Base-by-base conservation (phyloP, 2,797 vertebrate genomes). In the Bradypodion pumilum region DNA sequence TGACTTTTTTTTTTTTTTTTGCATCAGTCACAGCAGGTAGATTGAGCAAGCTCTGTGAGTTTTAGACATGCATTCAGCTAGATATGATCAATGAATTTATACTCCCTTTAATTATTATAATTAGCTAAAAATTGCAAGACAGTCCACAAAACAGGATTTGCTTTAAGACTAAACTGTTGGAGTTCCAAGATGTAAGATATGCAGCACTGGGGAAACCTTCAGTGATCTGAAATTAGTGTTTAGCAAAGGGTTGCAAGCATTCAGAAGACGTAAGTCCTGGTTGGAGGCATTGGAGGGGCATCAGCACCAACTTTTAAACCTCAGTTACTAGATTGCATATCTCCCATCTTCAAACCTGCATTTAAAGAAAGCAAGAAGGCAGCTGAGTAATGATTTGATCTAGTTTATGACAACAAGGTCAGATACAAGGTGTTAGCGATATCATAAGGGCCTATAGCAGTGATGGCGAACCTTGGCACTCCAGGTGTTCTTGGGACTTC, bases 41-140 rank as follows among this genome's bases (percentile, higher is more conserved):
- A 97, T 96, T 96, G 96, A 98, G 97, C 97, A 98, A 98, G 97
- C 97, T 96, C 97, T 96, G 95, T 96, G 96, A 97, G 83, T 93
- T 94, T 96, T 95, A 96, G 96, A 98, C 98, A 99, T 98, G 97
- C 98, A 98, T 97, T 98, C 97, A 96, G 96, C 96, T 97, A 96
- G 96, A 96, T 97, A 97, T 95, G 94, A 95, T 97, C 95, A 97
- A 97, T 95, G 93, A 95, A 95, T 95, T 96, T 95, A 95, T 96
- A 97, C 97, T 97, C 96, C 97, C 96, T 96, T 98, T 97, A 94
- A 97, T 96, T 96, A 95, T 96, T 96, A 96, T 95, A 95, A 95
- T 96, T 97, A 98, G 96, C 97, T 98, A 97, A 97, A 98, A 98
- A 96, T 96, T 96, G 97, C 97, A 97, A 97, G 97, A 97, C 96